Percentiles rank a stretch among this genome's conserved stretches.
Conservation (phyloP, 64 coral and sea anemone genomes). For the Catalaphyllia jardinei region DNA sequence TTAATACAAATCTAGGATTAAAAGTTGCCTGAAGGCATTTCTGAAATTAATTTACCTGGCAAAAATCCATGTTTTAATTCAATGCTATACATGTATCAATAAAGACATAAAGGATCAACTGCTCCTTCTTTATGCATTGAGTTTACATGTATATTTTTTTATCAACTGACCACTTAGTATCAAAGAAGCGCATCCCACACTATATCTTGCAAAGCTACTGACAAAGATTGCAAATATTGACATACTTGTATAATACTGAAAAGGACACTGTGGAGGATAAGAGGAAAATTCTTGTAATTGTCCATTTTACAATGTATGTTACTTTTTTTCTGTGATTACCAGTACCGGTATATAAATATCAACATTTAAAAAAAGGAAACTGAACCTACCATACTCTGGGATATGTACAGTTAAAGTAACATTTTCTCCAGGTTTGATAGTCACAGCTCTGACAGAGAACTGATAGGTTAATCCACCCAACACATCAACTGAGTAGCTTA, state of each 20-base stretch:
- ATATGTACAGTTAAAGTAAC: background rate
- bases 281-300: too few species aligned
- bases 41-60: background rate
- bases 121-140: too few species aligned
- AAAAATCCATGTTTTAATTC: background rate
- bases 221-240: background rate
- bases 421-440: background rate
- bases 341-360: too few species aligned
- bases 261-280: too few species aligned
- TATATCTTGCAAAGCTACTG: background rate
- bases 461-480: background rate
- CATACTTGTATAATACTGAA: background rate
- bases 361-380: background rate
- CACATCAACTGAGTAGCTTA: background rate
- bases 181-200: too few species aligned
- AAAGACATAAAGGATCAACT: too few species aligned
- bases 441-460: background rate
- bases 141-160: too few species aligned
- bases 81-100: too few species aligned
- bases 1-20: background rate
- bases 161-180: background rate
- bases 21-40: background rate
- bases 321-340: too few species aligned
- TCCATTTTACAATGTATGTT: too few species aligned
- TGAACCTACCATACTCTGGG: background rate